These are phyloP conservation scores for Drosophila nannoptera DNA, from an alignment of 1,140 invertebrate species.

Conservation along the genomic window DNA sequence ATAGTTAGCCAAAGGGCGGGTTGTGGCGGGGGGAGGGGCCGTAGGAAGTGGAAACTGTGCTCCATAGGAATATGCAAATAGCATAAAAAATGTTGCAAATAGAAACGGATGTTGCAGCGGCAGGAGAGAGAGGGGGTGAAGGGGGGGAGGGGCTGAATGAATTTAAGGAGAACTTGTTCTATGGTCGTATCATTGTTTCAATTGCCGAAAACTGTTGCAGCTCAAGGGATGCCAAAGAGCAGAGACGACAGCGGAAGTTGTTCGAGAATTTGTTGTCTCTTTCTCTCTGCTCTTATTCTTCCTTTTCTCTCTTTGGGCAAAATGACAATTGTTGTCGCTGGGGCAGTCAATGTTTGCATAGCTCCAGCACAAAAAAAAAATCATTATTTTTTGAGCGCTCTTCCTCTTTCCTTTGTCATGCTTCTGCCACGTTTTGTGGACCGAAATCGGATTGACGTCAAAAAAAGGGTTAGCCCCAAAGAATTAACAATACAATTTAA, in stretches of 20 bases:
- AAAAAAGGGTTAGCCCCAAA: constrained; percentile 51
- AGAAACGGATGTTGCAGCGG: constrained; percentile 18
- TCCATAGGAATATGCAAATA: constrained; percentile 58
- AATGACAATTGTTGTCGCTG: constrained; percentile 62
- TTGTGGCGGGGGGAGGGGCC: background rate
- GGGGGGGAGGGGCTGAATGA: background rate
- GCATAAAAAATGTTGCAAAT: constrained; percentile 24
- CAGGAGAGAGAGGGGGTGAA: background rate
- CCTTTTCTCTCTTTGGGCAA: background rate
- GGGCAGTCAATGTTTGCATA: constrained; percentile 61
- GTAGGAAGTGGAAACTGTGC: constrained; percentile 36
- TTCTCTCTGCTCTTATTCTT: no score
- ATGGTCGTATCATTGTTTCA: constrained; percentile 29
- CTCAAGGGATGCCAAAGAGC: constrained; percentile 3
- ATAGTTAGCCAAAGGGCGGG: background rate
- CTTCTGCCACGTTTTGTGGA: constrained; percentile 22
- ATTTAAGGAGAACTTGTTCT: constrained; percentile 12
- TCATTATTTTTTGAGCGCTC: constrained; percentile 20
- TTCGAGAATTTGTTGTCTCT: constrained; percentile 6
- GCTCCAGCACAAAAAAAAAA: constrained; percentile 57
- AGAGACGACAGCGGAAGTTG: background rate
- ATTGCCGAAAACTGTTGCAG: constrained; percentile 43
- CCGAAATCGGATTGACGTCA: constrained; percentile 37
- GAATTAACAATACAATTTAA: constrained; percentile 77
- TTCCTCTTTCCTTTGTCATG: constrained; percentile 22